These are phyloP conservation scores for Synchiropus splendidus DNA, from an alignment of 2,113 vertebrate genomes.

Conservation along the genomic window DNA sequence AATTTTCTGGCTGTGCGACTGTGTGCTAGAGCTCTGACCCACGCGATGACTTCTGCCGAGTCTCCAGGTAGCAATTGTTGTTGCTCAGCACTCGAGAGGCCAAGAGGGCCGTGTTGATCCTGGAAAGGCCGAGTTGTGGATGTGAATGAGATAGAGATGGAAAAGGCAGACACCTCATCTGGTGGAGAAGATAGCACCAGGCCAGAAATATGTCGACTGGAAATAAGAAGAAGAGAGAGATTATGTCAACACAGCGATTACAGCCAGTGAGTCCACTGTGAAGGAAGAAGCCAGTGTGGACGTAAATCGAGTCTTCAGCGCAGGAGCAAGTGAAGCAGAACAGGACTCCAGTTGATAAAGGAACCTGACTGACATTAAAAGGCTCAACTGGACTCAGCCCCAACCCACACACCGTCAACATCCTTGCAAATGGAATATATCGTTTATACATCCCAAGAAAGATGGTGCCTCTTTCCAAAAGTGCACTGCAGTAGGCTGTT, in stretches of 20 bases:
- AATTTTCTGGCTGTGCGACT: too few species aligned
- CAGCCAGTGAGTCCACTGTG: not conserved
- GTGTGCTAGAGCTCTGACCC: too few species aligned
- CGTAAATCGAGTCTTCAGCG: not conserved
- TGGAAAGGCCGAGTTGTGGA: not conserved
- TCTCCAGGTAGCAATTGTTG: not conserved
- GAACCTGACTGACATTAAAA: conserved; percentile 40
- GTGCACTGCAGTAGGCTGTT: too few species aligned
- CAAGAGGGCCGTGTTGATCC: not conserved
- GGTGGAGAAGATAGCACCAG: conserved; percentile 6
- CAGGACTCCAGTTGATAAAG: conserved; percentile 20
- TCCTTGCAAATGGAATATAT: too few species aligned
- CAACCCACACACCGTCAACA: conserved; percentile 20
- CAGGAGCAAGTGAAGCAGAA: conserved; percentile 1
- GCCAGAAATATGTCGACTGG: conserved; percentile 22
- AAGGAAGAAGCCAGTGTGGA: conserved; percentile 6
- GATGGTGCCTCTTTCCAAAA: too few species aligned
- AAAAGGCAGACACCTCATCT: conserved; percentile 22
- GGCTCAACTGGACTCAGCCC: conserved; percentile 32
- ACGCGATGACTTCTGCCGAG: too few species aligned
- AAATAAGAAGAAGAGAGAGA: conserved; percentile 10
- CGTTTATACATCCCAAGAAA: too few species aligned
- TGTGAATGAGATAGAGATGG: conserved; percentile 29
- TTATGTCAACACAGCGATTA: conserved; percentile 16
- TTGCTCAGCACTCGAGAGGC: not conserved